A percentile compares a stretch with the other conserved stretches of the same genome.
Evolutionary conservation across 2,797 vertebrate genomes (phyloP).

Genomic region (Falco cherrug): DNA sequence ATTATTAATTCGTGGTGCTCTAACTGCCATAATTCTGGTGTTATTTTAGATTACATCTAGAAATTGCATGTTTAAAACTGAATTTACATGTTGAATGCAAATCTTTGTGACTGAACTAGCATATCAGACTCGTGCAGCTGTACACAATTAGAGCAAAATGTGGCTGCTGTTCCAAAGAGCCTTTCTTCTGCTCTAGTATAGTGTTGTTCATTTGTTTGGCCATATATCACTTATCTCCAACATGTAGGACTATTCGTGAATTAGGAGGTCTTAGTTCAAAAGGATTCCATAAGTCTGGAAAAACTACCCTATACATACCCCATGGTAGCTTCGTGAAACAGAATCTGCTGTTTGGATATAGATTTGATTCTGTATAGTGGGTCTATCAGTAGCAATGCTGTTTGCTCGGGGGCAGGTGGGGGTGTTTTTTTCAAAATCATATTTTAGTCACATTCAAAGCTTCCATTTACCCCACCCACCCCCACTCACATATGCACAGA

Average conservation of each 20-base stretch:
- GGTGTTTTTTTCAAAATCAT: background rate
- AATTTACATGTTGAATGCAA: slow-evolving; percentile 42
- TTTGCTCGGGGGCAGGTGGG: too few relatives aligned
- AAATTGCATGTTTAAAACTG: slow-evolving; percentile 53
- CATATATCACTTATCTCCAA: background rate
- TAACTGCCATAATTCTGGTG: slow-evolving; percentile 16
- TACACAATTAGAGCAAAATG: slow-evolving; percentile 49
- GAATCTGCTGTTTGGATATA: background rate
- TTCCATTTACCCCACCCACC: background rate
- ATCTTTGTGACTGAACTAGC: slow-evolving; percentile 39
- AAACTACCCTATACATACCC: background rate
- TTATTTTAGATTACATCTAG: background rate
- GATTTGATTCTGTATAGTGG: background rate
- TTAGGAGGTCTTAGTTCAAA: slow-evolving; percentile 14
- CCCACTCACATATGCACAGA: background rate
- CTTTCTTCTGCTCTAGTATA: background rate
- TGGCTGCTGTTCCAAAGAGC: background rate
- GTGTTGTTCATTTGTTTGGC: slow-evolving; percentile 5
- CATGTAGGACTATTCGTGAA: background rate
- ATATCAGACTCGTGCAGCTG: slow-evolving; percentile 41
- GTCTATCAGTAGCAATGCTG: background rate
- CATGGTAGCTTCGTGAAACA: background rate
- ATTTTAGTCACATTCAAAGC: background rate
- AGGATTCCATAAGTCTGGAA: background rate
- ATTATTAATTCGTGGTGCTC: slow-evolving; percentile 50